Evolutionary conservation across 2,113 vertebrate genomes (phyloP), one percentile per base, ranked within the genome.

Genomic region (Trematomus loennbergii): DNA sequence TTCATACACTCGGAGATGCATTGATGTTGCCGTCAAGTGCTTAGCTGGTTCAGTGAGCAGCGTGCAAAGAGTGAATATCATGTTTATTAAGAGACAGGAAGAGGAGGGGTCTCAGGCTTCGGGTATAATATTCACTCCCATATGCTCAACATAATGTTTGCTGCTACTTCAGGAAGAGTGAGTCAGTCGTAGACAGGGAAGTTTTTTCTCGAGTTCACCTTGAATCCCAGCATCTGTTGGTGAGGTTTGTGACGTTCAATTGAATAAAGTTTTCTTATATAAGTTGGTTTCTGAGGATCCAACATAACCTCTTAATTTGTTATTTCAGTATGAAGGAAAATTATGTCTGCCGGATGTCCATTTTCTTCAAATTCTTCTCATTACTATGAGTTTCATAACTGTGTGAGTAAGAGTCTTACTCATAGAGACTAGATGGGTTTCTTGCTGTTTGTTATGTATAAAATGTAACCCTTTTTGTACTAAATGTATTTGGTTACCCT

Each of bases 11-110:
- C 20, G 2, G 78, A 84, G 82, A 86, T 78, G 84, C 73, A 80
- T 79, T 72, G 84, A 83, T 88, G 77, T 74, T 74, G 70, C 80
- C 57, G 75, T 86, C 88, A 79, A 79, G 78, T 78, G 71, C 66
- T 90, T 82, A 76, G 67, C 75, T 52, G 87, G 48, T 90, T 88
- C 84, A 85, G 53, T 72, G 77, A 88, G 81, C 83, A 70, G 55
- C 12, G 33, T 63, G 74, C 65, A 46, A 69, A 61, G 79, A 61
- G 68, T 80, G 84, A 88, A 87, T 78, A 81, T 87, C 75, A 84
- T 73, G 80, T 88, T 87, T 87, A 88, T 80, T 82, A 81, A 75
- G 49, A 67, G 73, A 48, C 33, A 8, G 7, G 33, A 12, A 72
- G 70, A 77, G 68, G 52, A 80, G 33, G 46, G 11, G 48, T 75